Conservation (phyloP, 2,113 vertebrate species). For the Herpetotheres cachinnans region DNA sequence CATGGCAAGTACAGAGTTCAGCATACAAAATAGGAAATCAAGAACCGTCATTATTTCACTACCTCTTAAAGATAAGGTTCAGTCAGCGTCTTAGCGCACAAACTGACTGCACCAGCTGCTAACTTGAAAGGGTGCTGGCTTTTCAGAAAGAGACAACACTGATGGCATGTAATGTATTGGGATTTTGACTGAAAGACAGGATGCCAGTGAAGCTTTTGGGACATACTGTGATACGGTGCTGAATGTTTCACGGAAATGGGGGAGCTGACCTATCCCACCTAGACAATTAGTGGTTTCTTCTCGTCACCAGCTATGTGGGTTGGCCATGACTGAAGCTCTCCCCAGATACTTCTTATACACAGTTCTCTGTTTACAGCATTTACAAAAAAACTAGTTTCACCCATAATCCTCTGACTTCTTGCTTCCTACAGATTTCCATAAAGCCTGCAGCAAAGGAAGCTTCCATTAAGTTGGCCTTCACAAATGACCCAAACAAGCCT, state of each 20-base stretch:
- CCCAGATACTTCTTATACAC: background rate
- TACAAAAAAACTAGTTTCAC: background rate
- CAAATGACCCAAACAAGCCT: background rate
- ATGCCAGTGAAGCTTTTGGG: background rate
- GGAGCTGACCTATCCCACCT: background rate
- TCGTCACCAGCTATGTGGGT: background rate
- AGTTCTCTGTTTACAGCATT: background rate
- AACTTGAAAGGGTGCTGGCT: background rate
- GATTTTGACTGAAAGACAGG: background rate
- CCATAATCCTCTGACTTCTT: background rate
- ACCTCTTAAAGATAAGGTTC: background rate
- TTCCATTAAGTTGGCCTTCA: background rate
- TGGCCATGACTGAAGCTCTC: background rate
- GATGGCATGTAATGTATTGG: background rate
- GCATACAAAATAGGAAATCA: background rate
- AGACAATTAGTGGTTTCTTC: background rate
- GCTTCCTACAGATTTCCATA: background rate
- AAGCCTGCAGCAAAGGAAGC: background rate
- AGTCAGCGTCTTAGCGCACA: background rate
- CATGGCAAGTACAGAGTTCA: background rate
- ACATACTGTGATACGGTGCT: background rate
- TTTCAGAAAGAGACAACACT: background rate
- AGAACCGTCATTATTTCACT: background rate
- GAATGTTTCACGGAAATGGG: background rate
- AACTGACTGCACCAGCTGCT: background rate